Evolutionary conservation across 2,888 invertebrate species (phyloP).

Genomic region (Meta bourneti): DNA sequence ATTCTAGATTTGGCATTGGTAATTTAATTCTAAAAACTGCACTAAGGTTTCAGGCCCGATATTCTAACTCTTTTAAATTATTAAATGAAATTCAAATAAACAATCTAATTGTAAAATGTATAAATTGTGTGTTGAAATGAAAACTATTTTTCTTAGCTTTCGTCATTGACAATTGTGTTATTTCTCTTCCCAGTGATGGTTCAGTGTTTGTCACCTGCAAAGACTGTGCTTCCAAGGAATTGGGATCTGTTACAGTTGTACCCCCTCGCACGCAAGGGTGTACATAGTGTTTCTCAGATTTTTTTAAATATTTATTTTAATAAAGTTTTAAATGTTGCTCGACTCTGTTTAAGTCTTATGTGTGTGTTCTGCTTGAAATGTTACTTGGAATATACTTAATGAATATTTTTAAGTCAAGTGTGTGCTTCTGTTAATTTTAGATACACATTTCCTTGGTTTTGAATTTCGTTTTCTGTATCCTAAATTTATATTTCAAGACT

Average conservation of each 20-base stretch:
- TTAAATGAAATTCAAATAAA: background rate
- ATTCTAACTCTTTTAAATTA: background rate
- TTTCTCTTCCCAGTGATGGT: slow-evolving; percentile 69
- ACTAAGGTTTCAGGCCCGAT: too few species aligned
- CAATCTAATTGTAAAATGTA: background rate
- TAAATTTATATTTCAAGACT: too few species aligned
- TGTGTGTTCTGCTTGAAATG: background rate
- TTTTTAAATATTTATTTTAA: slow-evolving; percentile 69
- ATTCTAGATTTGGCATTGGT: too few species aligned
- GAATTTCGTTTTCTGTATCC: too few species aligned
- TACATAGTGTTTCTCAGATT: slow-evolving; percentile 54
- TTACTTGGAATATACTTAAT: background rate
- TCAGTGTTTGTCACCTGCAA: slow-evolving; percentile 64
- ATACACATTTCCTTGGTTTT: background rate
- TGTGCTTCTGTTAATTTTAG: background rate
- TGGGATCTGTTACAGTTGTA: slow-evolving; percentile 63
- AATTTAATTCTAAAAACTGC: too few species aligned
- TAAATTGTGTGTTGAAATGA: background rate
- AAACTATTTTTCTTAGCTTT: background rate
- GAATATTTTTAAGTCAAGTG: background rate
- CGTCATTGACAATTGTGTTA: background rate
- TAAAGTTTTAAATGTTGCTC: slow-evolving; percentile 55
- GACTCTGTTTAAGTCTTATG: background rate
- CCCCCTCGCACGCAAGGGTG: slow-evolving; percentile 44
- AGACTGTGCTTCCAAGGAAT: slow-evolving; percentile 69